phyloP scores from a whole-genome alignment of 2,113 vertebrate genomes.

The Xenopus laevis region DNA sequence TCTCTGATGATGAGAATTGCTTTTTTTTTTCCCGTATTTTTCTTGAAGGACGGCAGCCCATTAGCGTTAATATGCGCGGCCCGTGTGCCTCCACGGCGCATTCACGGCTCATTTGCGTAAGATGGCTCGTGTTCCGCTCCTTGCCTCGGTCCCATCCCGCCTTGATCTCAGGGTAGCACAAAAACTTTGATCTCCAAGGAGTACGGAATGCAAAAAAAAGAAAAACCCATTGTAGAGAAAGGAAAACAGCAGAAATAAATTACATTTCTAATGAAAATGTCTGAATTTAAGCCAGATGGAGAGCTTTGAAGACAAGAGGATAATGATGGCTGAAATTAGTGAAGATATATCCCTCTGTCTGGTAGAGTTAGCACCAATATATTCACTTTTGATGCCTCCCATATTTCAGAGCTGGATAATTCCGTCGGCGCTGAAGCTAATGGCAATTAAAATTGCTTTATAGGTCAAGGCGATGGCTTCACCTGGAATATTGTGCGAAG shows the following conservation, averaged over 20 bases:
- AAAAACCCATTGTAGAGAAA: not conserved
- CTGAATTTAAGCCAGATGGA: constrained; percentile 29
- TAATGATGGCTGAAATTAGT: constrained; percentile 37
- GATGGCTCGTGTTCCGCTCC: constrained; percentile 16
- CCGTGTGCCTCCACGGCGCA: not conserved
- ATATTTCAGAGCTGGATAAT: constrained; percentile 8
- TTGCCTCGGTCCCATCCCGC: not conserved
- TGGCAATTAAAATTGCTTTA: constrained; percentile 30
- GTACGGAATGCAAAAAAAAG: constrained; percentile 10
- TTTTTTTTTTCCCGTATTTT: constrained; percentile 14
- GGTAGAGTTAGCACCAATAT: constrained; percentile 27
- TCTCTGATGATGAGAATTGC: constrained; percentile 14
- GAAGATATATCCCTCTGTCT: constrained; percentile 15
- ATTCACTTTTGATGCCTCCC: constrained; percentile 20
- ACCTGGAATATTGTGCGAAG: not conserved
- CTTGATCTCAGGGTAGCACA: constrained; percentile 9
- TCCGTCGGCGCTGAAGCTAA: not conserved
- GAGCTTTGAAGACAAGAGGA: constrained; percentile 37
- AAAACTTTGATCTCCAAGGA: constrained; percentile 35
- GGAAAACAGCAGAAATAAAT: constrained; percentile 28
- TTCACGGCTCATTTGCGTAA: constrained; percentile 36
- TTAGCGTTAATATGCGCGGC: constrained; percentile 20
- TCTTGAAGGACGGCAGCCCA: constrained; percentile 25
- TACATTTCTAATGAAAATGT: constrained; percentile 41
- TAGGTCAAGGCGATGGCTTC: not conserved